Conservation (phyloP, 1,140 invertebrate species). For the Hypothenemus hampei region DNA sequence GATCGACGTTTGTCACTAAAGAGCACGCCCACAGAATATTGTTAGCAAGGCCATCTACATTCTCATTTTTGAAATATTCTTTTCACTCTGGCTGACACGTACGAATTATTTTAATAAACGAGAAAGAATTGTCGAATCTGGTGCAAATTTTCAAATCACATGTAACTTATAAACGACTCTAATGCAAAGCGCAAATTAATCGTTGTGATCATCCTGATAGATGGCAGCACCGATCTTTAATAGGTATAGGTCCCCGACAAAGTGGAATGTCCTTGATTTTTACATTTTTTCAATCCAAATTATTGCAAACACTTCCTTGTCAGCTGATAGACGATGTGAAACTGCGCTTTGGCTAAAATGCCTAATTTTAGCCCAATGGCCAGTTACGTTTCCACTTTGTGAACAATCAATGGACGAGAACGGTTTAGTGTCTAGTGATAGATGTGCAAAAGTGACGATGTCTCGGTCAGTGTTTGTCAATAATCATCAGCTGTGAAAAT, state of each 20-base stretch:
- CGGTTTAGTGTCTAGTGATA: slow-evolving; percentile 1
- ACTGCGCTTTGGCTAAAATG: slow-evolving; percentile 37
- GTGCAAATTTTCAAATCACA: no score
- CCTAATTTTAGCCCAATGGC: slow-evolving; percentile 28
- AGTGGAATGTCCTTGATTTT: slow-evolving; percentile 8
- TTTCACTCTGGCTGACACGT: no score
- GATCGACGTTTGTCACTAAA: no score
- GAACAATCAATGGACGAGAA: slow-evolving; percentile 15
- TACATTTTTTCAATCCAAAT: neutral
- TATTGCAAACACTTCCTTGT: slow-evolving; percentile 33
- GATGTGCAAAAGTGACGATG: slow-evolving; percentile 2
- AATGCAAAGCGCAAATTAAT: no score
- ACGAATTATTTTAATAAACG: no score
- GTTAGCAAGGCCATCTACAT: no score
- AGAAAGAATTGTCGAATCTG: no score
- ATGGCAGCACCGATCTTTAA: no score
- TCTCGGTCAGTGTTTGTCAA: slow-evolving; percentile 29
- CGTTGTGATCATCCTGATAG: no score
- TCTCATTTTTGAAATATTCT: no score
- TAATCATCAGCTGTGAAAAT: slow-evolving; percentile 39
- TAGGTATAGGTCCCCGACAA: neutral
- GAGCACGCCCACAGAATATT: no score
- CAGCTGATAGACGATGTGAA: slow-evolving; percentile 36
- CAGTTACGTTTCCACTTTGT: slow-evolving; percentile 16
- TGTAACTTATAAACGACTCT: no score